Conservation (phyloP, 2,888 invertebrate species). For the Teleogryllus oceanicus region DNA sequence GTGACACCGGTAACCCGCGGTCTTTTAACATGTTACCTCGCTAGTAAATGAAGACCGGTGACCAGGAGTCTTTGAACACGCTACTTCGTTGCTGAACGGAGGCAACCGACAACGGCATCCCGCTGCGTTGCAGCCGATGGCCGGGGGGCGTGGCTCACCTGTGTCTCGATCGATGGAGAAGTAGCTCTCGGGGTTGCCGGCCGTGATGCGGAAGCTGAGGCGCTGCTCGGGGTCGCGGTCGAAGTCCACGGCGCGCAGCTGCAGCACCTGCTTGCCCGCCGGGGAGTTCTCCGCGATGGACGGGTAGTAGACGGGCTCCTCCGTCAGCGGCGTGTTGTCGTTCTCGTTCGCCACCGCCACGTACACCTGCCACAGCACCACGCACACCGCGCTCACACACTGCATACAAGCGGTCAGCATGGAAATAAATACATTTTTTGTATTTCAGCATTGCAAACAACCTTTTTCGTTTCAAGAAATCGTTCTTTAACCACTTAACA, state of each 20-base stretch:
- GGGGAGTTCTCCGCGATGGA: constrained; percentile 76
- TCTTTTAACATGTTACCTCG: too few relatives aligned
- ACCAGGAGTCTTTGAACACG: too few relatives aligned
- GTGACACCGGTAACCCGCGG: too few relatives aligned
- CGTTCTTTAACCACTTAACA: too few relatives aligned
- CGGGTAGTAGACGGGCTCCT: constrained; percentile 80
- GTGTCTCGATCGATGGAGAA: constrained; percentile 80
- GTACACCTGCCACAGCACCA: constrained; percentile 58
- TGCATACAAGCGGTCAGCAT: too few relatives aligned
- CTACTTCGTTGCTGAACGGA: too few relatives aligned
- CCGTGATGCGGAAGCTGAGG: constrained; percentile 77
- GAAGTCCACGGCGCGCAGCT: constrained; percentile 73
- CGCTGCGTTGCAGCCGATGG: too few relatives aligned
- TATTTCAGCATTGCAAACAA: too few relatives aligned
- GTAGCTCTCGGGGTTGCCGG: constrained; percentile 88
- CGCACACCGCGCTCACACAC: constrained; percentile 31
- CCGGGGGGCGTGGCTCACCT: constrained; percentile 56
- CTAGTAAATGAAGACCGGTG: too few relatives aligned
- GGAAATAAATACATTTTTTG: too few relatives aligned
- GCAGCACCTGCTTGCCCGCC: constrained; percentile 66
- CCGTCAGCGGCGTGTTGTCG: constrained; percentile 90
- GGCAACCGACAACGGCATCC: too few relatives aligned
- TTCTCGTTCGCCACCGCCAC: constrained; percentile 86
- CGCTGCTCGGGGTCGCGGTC: constrained; percentile 59
- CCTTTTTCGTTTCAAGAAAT: too few relatives aligned